Evolutionary conservation across 30 jellyfish, hydroid and myxozoan species (phyloP), one percentile per base, ranked within the genome.

Genomic region (Calvadosia cruxmelitensis): DNA sequence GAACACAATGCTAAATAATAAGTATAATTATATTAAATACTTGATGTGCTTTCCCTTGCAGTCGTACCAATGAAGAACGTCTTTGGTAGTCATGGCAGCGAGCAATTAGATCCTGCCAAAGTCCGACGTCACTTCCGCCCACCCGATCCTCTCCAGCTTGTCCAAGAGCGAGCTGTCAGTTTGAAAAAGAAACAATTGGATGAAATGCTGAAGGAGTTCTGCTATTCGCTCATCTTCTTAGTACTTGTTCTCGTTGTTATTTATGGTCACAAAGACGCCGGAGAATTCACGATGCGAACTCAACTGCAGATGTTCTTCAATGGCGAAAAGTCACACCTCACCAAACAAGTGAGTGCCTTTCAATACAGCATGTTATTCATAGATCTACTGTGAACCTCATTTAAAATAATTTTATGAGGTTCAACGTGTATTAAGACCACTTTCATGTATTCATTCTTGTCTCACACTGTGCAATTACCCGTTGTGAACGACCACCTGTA

Each of bases 211-310:
- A 74, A 77, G 52, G 95, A 84, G 30, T 32, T 84, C n/a, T 33
- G 69, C 23, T 68, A 84, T 0, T 84, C 75, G 34, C 35, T 76
- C 33, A 66, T 84, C 27, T 77, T 84, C 65, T 74, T 84, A 20
- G 28, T 51, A 25, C 69, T 84, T 26, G 87, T 84, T 29, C 49
- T 53, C 2, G 29, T 69, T 36, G 84, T 84, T 1, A 89, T 79
- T 33, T 84, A 76, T 52, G 83, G 85, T n/a, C 69, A 84, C 49
- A 63, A 84, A n/a, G 95, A 84, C 48, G 85, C 86, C 3, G 73
- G 67, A 61, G 78, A 74, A 10, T 35, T 5, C 25, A 16, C 73
- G 10, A 10, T 32, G 27, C 25, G 62, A 5, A 42, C 12, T 5
- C 74, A 32, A 20, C 20, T 68, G 28, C 7, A 42, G 10, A 10